Evolutionary conservation across 2,113 vertebrate species (phyloP), one percentile per base, ranked within the genome.

Genomic region (Rhinichthys klamathensis): DNA sequence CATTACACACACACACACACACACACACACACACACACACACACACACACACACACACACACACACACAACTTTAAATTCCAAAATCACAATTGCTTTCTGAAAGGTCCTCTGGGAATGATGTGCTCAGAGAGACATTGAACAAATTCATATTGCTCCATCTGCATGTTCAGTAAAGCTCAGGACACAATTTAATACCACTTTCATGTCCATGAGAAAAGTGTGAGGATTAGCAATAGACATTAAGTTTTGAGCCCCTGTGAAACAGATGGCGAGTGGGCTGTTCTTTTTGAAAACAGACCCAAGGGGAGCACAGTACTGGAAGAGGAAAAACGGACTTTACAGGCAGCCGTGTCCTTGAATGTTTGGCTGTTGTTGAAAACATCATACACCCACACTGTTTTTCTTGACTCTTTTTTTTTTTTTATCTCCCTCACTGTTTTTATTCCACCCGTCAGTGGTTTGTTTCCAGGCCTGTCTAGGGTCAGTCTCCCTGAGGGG

Each of bases 401-500:
- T 80, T 80, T 84, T 80, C 18, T 74, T 46, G 35, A 77, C 75
- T 79, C 3, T n/a, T n/a, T 78, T 74, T 30, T 65, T 83, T 25
- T 85, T 88, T 81, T 85, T 46, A 27, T 76, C 46, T 86, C 30
- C 80, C 27, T 35, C 41, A 58, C 67, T 82, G 73, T 78, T 87
- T 84, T 74, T 61, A 67, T 79, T 80, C 70, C 81, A 84, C 49
- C 27, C 75, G 35, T 60, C 69, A 80, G 65, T 86, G 41, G 38
- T 81, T 85, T 72, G 87, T 89, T 84, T 89, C 61, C 73, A 88
- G 67, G 61, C 77, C 85, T 74, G 72, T 90, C 74, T 60, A 73
- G 82, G 67, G 61, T 80, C 38, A 58, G n/a, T 46, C 61, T 70
- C 80, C 80, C 86, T 54, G 51, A 30, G 85, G 83, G 60, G 67